Conservation (phyloP, 1,140 invertebrate genomes). For the Drosophila jambulina region DNA sequence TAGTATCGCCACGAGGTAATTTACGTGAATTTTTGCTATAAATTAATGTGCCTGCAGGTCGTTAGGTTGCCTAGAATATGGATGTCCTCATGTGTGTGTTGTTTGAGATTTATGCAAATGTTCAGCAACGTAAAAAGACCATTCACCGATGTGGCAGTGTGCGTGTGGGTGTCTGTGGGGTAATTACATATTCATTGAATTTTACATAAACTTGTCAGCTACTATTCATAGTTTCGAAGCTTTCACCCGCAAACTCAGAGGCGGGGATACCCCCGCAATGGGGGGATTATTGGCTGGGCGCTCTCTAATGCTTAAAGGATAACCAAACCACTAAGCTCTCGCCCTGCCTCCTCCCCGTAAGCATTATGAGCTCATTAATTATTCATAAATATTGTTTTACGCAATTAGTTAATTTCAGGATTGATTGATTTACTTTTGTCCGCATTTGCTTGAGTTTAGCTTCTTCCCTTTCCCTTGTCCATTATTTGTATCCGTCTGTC, state of each 20-base stretch:
- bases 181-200: constrained; percentile 24
- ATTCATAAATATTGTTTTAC: constrained; percentile 25
- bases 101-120: constrained; percentile 21
- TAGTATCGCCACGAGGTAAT: constrained; percentile 47
- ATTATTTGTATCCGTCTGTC: not conserved
- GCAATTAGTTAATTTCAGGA: constrained; percentile 23
- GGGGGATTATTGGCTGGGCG: constrained; percentile 6
- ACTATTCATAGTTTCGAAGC: constrained; percentile 17
- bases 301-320: constrained; percentile 8
- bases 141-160: constrained; percentile 9
- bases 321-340: constrained; percentile 13
- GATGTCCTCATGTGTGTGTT: constrained; percentile 9
- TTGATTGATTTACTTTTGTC: constrained; percentile 17
- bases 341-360: not conserved
- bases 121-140: constrained; percentile 15
- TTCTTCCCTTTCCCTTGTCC: not conserved
- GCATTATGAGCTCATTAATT: constrained; percentile 21
- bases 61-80: constrained; percentile 23
- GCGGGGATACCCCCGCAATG: not conserved
- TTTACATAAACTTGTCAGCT: constrained; percentile 19
- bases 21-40: constrained; percentile 63
- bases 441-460: not conserved
- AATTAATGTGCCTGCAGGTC: constrained; percentile 56
- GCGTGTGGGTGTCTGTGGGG: constrained; percentile 10
- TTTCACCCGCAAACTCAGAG: not conserved